A percentile compares a stretch with the other conserved stretches of the same genome.
phyloP scores from a whole-genome alignment of 2,888 invertebrate genomes.

The Hololepta plana region DNA sequence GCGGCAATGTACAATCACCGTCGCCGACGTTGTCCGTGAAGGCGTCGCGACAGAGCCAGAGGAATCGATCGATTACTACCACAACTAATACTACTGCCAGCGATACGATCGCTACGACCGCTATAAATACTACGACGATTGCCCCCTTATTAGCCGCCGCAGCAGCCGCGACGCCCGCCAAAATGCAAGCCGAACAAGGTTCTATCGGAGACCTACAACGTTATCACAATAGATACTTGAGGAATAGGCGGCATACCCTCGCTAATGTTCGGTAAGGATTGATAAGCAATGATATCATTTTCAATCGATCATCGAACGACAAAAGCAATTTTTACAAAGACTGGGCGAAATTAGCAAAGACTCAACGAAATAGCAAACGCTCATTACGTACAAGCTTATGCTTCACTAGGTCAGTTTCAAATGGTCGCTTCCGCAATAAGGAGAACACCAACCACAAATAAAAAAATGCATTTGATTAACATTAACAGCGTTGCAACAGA shows the following conservation, averaged over 20 bases:
- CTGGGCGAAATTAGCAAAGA: neutral
- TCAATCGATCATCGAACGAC: neutral
- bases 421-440: too few relatives aligned
- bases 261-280: conserved; percentile 81
- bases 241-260: conserved; percentile 74
- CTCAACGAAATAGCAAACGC: neutral
- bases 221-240: conserved; percentile 71
- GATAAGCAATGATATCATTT: conserved; percentile 45
- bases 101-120: conserved; percentile 17
- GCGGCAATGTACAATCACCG: conserved; percentile 33
- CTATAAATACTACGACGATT: conserved; percentile 31
- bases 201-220: conserved; percentile 80
- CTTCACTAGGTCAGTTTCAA: too few relatives aligned
- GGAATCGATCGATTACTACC: conserved; percentile 16
- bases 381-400: too few relatives aligned
- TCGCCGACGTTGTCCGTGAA: conserved; percentile 42
- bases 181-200: conserved; percentile 86
- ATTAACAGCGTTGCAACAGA: too few relatives aligned
- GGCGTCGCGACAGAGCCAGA: conserved; percentile 33
- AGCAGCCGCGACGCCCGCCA: conserved; percentile 23
- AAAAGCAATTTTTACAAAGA: neutral
- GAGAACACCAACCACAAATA: too few relatives aligned
- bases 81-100: conserved; percentile 22
- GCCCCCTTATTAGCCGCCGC: conserved; percentile 19
- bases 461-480: too few relatives aligned